Conservation (phyloP, 1,140 invertebrate genomes). For the Cepaea nemoralis region DNA sequence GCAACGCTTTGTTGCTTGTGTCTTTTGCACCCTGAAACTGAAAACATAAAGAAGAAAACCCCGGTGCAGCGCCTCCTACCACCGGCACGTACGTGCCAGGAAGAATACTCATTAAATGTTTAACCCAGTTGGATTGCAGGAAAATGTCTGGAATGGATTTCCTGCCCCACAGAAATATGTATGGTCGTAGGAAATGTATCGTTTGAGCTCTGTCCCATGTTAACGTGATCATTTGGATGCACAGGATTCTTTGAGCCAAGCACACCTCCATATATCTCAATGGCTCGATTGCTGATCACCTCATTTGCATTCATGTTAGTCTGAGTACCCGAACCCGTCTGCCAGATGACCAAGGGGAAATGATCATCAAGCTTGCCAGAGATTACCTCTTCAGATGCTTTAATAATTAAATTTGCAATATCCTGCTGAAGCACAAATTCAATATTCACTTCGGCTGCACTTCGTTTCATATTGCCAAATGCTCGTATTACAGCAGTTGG, state of each 20-base stretch:
- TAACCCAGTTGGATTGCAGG: constrained; percentile 85
- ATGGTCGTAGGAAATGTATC: constrained; percentile 99
- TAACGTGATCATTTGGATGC: constrained; percentile 99
- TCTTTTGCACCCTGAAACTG: too few relatives aligned
- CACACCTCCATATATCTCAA: constrained; percentile 92
- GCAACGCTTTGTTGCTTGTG: too few relatives aligned
- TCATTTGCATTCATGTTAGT: constrained; percentile 99
- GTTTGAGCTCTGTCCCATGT: constrained; percentile 99
- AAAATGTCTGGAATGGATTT: constrained; percentile 85
- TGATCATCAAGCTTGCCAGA: constrained; percentile 92
- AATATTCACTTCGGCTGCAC: constrained; percentile 94
- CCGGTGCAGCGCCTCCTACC: too few relatives aligned
- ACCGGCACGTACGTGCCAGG: too few relatives aligned
- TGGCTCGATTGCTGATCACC: constrained; percentile 89
- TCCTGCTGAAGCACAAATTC: constrained; percentile 89
- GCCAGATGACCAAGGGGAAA: constrained; percentile 97
- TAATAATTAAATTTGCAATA: constrained; percentile 86
- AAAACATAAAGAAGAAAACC: too few relatives aligned
- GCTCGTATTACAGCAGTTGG: constrained; percentile 91
- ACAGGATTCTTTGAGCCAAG: constrained; percentile 94
- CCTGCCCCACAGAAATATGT: constrained; percentile 95
- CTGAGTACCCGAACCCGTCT: constrained; percentile 99
- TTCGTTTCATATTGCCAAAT: constrained; percentile 97
- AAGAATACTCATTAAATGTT: too few relatives aligned
- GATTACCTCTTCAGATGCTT: constrained; percentile 96